phyloP scores from a whole-genome alignment of 2,797 vertebrate species.

The Acipenser ruthenus region DNA sequence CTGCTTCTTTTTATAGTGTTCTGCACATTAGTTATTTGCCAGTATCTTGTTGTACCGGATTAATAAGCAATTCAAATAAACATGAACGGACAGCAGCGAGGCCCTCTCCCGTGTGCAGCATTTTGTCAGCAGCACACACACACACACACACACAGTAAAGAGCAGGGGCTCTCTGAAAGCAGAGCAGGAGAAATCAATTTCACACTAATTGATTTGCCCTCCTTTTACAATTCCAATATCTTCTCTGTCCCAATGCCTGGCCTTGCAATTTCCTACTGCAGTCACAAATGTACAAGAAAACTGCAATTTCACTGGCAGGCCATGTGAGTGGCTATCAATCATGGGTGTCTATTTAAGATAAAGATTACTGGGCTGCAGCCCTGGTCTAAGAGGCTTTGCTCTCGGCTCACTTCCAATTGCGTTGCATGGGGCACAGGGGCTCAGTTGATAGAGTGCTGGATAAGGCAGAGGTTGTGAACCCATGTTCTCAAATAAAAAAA shows the following conservation, averaged over 20 bases:
- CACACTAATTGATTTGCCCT: constrained; percentile 9
- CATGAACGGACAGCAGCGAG: no score
- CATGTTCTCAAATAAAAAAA: no score
- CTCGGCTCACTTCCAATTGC: no score
- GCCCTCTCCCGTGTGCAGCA: neutral
- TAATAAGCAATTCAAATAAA: no score
- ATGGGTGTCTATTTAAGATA: neutral
- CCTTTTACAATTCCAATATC: constrained; percentile 2
- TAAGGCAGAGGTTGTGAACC: no score
- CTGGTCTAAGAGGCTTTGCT: neutral
- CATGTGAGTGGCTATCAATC: neutral
- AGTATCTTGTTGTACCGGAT: no score
- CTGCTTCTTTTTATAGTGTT: no score
- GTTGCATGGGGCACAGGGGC: no score
- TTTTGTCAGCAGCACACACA: neutral
- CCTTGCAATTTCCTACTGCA: constrained; percentile 2
- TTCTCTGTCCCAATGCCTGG: neutral
- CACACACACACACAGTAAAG: neutral
- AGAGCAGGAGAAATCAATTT: constrained; percentile 4
- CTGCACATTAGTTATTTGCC: no score
- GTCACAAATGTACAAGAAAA: constrained; percentile 8
- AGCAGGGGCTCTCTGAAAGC: neutral
- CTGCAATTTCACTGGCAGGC: neutral
- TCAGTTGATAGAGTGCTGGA: no score
- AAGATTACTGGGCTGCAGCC: neutral